phyloP scores from a whole-genome alignment of 2,797 vertebrate species.

The Linurgus olivaceus region DNA sequence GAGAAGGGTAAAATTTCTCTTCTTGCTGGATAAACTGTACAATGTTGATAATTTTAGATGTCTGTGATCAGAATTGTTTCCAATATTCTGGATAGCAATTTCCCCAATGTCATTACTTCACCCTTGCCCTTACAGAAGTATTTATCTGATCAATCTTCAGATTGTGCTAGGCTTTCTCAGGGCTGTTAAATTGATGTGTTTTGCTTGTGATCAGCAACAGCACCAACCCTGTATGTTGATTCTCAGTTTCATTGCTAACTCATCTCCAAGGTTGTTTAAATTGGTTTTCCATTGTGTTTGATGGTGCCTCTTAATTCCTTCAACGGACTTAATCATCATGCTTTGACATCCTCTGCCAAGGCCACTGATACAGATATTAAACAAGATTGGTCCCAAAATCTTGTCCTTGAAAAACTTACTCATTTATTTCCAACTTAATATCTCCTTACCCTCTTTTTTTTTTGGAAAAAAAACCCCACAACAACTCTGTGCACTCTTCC shows the following conservation, averaged over 20 bases:
- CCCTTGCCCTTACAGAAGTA: background rate
- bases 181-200: background rate
- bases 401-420: background rate
- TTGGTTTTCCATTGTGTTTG: background rate
- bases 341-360: background rate
- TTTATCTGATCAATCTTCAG: background rate
- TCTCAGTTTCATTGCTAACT: background rate
- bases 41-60: background rate
- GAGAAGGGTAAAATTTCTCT: background rate
- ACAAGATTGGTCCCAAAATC: background rate
- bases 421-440: background rate
- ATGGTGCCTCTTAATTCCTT: conserved; percentile 2
- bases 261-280: conserved; percentile 18
- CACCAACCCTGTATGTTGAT: background rate
- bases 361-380: background rate
- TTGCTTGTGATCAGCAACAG: background rate
- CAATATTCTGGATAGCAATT: background rate
- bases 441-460: background rate
- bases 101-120: background rate
- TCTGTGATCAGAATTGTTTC: background rate
- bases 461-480: background rate
- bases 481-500: background rate
- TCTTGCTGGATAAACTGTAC: background rate
- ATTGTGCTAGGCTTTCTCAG: background rate
- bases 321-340: background rate